Percentiles rank a stretch among this genome's conserved stretches.
Conservation (phyloP, 2,888 invertebrate species). For the Sturmia bella region DNA sequence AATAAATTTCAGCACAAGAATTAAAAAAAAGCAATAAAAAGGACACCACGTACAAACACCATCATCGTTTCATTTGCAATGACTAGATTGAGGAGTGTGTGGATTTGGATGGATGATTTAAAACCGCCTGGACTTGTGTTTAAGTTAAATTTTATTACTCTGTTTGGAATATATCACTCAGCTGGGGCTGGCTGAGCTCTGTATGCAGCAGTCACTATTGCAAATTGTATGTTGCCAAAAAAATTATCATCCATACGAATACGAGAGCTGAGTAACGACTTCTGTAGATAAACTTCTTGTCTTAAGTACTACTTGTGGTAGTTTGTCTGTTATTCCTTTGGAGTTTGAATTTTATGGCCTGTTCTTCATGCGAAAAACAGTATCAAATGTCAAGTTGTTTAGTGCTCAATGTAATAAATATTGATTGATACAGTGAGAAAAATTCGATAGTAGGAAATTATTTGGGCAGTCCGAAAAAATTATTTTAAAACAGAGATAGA, state of each 20-base stretch:
- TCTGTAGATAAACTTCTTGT: slow-evolving; percentile 67
- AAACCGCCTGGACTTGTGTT: slow-evolving; percentile 40
- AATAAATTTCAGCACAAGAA: slow-evolving; percentile 77
- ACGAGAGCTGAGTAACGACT: slow-evolving; percentile 66
- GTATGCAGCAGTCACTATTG: slow-evolving; percentile 10
- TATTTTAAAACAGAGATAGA: no score
- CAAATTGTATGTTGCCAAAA: slow-evolving; percentile 68
- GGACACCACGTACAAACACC: slow-evolving; percentile 44
- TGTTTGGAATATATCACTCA: slow-evolving; percentile 65
- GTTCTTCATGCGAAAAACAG: slow-evolving; percentile 46
- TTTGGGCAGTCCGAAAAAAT: not conserved
- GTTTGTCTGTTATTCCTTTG: slow-evolving; percentile 39
- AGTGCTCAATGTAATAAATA: slow-evolving; percentile 54
- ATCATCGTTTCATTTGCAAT: slow-evolving; percentile 38
- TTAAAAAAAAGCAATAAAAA: slow-evolving; percentile 23
- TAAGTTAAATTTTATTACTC: slow-evolving; percentile 28
- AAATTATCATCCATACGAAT: slow-evolving; percentile 60
- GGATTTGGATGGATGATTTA: slow-evolving; percentile 53
- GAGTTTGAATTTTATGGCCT: slow-evolving; percentile 57
- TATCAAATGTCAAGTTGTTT: slow-evolving; percentile 66
- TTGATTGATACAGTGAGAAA: slow-evolving; percentile 58
- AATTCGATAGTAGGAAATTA: slow-evolving; percentile 36
- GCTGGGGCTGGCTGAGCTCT: slow-evolving; percentile 3
- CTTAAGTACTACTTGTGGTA: slow-evolving; percentile 57
- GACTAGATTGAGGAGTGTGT: slow-evolving; percentile 36